A percentile compares a stretch with the other conserved stretches of the same genome.
Conservation (phyloP, 2,113 vertebrate species). For the Vanacampus margaritifer region DNA sequence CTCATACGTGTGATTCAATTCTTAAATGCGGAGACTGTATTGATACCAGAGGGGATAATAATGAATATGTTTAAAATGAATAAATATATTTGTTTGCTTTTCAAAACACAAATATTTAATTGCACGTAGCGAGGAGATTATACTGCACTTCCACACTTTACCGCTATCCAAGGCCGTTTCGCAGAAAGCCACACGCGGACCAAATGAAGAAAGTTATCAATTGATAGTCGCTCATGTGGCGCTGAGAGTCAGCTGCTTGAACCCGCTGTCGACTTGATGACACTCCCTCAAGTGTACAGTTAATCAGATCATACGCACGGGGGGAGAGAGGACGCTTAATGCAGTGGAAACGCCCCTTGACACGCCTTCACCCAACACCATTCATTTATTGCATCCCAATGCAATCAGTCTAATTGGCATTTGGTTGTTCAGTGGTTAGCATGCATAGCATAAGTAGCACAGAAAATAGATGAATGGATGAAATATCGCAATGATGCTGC, state of each 20-base stretch:
- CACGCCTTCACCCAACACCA: neutral
- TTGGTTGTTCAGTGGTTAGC: neutral
- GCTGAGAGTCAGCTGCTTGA: slow-evolving; percentile 1
- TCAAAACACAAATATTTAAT: neutral
- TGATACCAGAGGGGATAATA: too few species aligned
- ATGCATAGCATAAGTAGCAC: too few species aligned
- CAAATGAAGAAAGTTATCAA: neutral
- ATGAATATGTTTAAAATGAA: neutral
- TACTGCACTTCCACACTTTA: neutral
- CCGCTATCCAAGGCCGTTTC: neutral
- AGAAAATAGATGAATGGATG: too few species aligned
- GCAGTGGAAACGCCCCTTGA: neutral
- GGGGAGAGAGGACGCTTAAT: neutral
- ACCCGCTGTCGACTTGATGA: neutral
- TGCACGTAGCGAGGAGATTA: neutral
- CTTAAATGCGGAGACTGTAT: neutral
- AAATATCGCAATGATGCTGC: too few species aligned
- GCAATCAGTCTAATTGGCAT: neutral
- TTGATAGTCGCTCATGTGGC: neutral
- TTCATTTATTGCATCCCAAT: neutral
- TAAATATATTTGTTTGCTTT: neutral
- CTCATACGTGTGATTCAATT: neutral
- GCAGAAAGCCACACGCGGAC: neutral
- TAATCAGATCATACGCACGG: slow-evolving; percentile 16
- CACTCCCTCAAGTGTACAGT: slow-evolving; percentile 10